Evolutionary conservation across 2,113 vertebrate species (phyloP).

Genomic region (Podarcis muralis): DNA sequence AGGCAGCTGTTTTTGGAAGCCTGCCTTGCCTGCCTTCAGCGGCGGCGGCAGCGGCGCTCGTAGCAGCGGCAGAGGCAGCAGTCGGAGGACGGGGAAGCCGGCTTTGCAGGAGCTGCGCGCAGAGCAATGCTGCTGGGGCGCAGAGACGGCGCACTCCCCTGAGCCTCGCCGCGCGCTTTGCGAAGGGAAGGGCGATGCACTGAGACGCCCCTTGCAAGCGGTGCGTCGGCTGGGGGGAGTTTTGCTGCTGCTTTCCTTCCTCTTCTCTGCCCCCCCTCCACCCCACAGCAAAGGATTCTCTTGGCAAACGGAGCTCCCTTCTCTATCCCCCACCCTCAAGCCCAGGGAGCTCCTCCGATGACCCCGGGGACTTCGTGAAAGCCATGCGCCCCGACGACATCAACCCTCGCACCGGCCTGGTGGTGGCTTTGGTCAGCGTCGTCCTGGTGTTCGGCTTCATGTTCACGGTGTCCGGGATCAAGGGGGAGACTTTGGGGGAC

Average conservation of each 20-base stretch:
- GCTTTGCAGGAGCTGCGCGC: slow-evolving; percentile 2
- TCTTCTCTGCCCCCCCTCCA: too few species aligned
- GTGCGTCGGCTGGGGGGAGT: not conserved
- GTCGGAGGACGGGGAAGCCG: not conserved
- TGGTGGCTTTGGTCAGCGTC: slow-evolving; percentile 85
- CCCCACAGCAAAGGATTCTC: too few species aligned
- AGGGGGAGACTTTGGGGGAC: slow-evolving; percentile 83
- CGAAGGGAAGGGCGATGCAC: not conserved
- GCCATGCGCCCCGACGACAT: slow-evolving; percentile 84
- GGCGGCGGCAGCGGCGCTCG: not conserved
- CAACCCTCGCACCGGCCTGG: slow-evolving; percentile 84
- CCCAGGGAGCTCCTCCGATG: not conserved
- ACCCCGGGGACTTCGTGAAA: slow-evolving; percentile 53
- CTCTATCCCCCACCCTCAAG: not conserved
- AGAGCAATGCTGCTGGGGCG: not conserved
- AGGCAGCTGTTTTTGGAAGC: not conserved
- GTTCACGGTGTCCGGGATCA: slow-evolving; percentile 87
- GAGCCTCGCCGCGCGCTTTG: too few species aligned
- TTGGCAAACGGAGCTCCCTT: not conserved
- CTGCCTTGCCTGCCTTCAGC: not conserved
- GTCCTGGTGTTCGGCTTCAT: slow-evolving; percentile 88
- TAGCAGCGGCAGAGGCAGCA: not conserved
- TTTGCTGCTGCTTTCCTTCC: not conserved
- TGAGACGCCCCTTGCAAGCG: not conserved
- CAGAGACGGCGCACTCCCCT: not conserved